Percentiles rank a stretch among this genome's conserved stretches.
Conservation (phyloP, 2,797 vertebrate species). For the Vireo griseus region DNA sequence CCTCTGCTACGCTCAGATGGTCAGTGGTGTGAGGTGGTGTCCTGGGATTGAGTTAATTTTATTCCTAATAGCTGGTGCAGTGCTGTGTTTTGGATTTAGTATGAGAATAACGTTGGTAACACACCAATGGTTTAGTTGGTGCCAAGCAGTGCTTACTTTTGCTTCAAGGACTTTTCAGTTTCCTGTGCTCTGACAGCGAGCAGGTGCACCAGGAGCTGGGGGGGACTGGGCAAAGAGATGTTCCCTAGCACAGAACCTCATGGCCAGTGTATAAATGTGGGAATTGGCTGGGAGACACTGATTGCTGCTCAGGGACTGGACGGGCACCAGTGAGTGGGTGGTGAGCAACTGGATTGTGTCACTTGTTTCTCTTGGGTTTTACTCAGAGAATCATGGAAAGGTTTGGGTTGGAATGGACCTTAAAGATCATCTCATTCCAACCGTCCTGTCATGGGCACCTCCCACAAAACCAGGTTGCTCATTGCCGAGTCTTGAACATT, state of each 20-base stretch:
- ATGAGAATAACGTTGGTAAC: background rate
- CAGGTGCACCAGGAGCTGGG: background rate
- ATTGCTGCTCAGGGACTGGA: background rate
- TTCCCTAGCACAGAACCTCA: background rate
- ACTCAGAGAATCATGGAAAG: background rate
- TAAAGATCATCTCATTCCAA: background rate
- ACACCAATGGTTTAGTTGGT: background rate
- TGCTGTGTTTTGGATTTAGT: background rate
- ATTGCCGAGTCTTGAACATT: background rate
- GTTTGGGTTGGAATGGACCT: background rate
- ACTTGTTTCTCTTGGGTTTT: background rate
- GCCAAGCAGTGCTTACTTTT: background rate
- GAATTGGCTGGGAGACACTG: background rate
- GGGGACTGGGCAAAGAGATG: background rate
- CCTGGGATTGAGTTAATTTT: background rate
- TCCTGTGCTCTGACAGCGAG: background rate
- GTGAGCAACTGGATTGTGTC: background rate
- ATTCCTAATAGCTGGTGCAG: background rate
- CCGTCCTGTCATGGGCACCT: background rate
- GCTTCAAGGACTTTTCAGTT: background rate
- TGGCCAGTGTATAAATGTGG: background rate
- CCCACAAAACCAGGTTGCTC: background rate
- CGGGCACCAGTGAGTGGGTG: background rate
- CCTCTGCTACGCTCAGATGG: background rate
- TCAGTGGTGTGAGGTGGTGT: background rate